Base-by-base conservation (phyloP, 2,797 vertebrate species). In the Fistularia commersonii region DNA sequence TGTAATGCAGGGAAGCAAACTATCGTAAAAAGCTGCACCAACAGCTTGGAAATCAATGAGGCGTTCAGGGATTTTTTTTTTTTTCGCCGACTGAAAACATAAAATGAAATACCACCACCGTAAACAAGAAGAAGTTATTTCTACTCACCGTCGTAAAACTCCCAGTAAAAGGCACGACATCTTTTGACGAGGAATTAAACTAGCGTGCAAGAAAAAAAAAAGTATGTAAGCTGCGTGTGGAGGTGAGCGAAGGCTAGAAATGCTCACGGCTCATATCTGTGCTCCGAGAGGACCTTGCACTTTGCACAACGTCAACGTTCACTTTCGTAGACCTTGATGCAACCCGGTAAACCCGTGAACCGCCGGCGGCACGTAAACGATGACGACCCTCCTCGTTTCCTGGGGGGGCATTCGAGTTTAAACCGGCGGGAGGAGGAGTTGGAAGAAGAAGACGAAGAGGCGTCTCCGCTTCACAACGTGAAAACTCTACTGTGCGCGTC, bases 141-240 rank as follows among this genome's bases (percentile, higher is more conserved):
- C 7, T 23, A 44, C 87, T 83, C 65, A 87, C 88, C 85, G 85
- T 61, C 83, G 60, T 43, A 88, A 51, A 34, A 81, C 81, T 82
- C 81, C 77, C 31, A 87, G 50, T 49, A 90, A 66, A 48, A 83
- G 74, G 38, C 75, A 79, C 46, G 88, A 88, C 88, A 90, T 90
- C 31, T 76, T 75, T 6, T 47, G 36, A 55, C 49, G 53, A 34
- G 11, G 43, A 40, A n/a, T 10, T 31, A 34, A 66, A 44, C 31
- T 43, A 36, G 6, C 12, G 41, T 23, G 13, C 41, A 40, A 6
- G 44, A 15, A 23, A 33, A 71, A 69, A 54, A 51, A 31, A 43
- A 41, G 37, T 57, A 61, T 64, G 34, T 3, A 62, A 31, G 62
- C 36, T 11, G 0, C 4, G 3, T 6, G n/a, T 3, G 36, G 10